Percentiles rank a stretch among this genome's conserved stretches.
Evolutionary conservation across 2,888 invertebrate species (phyloP).

Genomic region (Apodemia zela): DNA sequence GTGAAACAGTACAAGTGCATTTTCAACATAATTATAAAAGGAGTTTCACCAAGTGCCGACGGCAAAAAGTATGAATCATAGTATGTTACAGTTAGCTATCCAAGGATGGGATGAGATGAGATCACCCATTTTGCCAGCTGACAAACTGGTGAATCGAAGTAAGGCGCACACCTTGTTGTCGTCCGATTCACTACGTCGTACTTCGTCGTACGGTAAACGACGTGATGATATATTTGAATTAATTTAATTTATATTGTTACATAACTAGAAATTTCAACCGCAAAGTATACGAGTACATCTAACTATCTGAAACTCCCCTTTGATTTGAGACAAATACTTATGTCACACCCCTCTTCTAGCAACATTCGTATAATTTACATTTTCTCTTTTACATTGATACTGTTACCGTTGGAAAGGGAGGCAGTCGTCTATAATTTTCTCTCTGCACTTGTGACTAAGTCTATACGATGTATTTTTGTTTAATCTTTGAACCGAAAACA

Average conservation of each 20-base stretch:
- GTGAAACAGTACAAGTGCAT: too few relatives aligned
- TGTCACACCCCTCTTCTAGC: conserved; percentile 39
- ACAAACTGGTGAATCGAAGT: too few relatives aligned
- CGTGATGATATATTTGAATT: too few relatives aligned
- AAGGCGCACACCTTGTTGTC: too few relatives aligned
- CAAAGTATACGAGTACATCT: neutral
- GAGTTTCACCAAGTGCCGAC: too few relatives aligned
- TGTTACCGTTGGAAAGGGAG: conserved; percentile 25
- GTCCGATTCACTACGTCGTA: too few relatives aligned
- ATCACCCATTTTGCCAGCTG: too few relatives aligned
- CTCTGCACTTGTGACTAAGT: conserved; percentile 16
- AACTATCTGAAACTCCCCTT: conserved; percentile 30
- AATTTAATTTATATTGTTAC: neutral
- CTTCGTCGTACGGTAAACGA: too few relatives aligned
- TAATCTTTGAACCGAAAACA: conserved; percentile 10
- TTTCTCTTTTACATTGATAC: conserved; percentile 29
- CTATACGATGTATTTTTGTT: neutral
- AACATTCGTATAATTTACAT: conserved; percentile 41
- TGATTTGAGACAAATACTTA: conserved; percentile 40
- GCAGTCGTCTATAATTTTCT: conserved; percentile 27
- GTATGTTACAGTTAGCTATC: too few relatives aligned
- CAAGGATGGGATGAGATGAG: too few relatives aligned
- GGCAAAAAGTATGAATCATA: too few relatives aligned
- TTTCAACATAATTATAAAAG: too few relatives aligned
- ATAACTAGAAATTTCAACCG: neutral